Conservation (phyloP, 2,113 vertebrate species). For the Aspiorhynchus laticeps region DNA sequence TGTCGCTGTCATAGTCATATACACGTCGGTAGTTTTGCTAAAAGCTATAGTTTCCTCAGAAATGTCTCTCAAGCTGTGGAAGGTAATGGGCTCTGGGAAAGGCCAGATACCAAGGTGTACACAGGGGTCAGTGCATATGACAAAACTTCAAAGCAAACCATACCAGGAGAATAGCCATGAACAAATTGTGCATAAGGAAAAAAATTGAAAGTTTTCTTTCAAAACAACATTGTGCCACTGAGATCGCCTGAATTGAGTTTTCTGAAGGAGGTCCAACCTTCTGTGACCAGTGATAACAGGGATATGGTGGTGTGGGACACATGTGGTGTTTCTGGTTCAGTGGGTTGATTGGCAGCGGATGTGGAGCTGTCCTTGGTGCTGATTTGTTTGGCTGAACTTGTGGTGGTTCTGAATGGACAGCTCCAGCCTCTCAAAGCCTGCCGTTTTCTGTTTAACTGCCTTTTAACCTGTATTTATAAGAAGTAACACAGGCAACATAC, state of each 20-base stretch:
- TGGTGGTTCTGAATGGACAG: slow-evolving; percentile 32
- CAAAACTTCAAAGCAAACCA: neutral
- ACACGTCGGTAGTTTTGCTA: slow-evolving; percentile 32
- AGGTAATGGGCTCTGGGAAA: neutral
- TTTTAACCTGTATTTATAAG: slow-evolving; percentile 5
- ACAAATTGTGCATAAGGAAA: neutral
- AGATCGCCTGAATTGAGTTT: neutral
- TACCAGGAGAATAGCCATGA: neutral
- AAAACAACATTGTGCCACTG: neutral
- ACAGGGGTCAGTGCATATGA: neutral
- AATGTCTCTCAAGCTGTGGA: slow-evolving; percentile 23
- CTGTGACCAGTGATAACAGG: slow-evolving; percentile 14
- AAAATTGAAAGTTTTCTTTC: neutral
- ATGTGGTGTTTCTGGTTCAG: neutral
- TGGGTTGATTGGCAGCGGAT: neutral
- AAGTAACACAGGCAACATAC: neutral
- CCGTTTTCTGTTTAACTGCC: neutral
- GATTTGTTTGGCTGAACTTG: slow-evolving; percentile 5
- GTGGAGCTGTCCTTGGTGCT: slow-evolving; percentile 23
- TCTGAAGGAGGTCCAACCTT: neutral
- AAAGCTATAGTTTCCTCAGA: slow-evolving; percentile 27
- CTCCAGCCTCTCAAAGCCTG: neutral
- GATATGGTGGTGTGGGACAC: neutral
- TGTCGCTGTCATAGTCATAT: slow-evolving; percentile 4
- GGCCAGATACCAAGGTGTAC: neutral